Percentiles rank a stretch among this genome's conserved stretches.
Conservation (phyloP, 2,113 vertebrate genomes). For the Oncorhynchus keta region DNA sequence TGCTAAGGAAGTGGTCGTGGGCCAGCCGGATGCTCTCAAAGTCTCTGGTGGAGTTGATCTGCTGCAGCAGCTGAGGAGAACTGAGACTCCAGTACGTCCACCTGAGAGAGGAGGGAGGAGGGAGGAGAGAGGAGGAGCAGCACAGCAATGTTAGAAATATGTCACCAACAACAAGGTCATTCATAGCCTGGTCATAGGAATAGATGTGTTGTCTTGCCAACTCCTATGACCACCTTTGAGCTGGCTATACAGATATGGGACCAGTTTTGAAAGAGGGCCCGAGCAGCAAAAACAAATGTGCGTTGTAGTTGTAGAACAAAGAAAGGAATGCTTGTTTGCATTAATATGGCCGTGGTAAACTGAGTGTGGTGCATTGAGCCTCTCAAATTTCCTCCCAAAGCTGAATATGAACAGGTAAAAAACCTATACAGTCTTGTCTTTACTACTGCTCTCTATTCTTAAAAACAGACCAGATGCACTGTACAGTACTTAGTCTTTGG, state of each 20-base stretch:
- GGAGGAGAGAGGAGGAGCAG: not conserved
- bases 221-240: not conserved
- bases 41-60: conserved; percentile 92
- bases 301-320: not conserved
- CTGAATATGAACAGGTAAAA: no score
- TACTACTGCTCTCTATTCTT: no score
- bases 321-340: not conserved
- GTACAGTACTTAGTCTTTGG: no score
- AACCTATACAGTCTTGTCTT: no score
- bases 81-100: conserved; percentile 96
- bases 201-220: no score
- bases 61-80: conserved; percentile 96
- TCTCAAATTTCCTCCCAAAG: no score
- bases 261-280: not conserved
- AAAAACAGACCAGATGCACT: no score
- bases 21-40: conserved; percentile 96
- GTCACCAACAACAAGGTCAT: no score
- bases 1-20: conserved; percentile 96
- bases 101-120: conserved; percentile 63
- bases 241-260: not conserved
- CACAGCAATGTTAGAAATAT: not conserved
- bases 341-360: no score
- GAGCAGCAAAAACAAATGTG: not conserved
- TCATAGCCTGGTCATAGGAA: no score
- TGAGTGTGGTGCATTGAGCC: no score